Evolutionary conservation across 2,797 vertebrate genomes (phyloP).

Genomic region (Apogon hyalosoma): DNA sequence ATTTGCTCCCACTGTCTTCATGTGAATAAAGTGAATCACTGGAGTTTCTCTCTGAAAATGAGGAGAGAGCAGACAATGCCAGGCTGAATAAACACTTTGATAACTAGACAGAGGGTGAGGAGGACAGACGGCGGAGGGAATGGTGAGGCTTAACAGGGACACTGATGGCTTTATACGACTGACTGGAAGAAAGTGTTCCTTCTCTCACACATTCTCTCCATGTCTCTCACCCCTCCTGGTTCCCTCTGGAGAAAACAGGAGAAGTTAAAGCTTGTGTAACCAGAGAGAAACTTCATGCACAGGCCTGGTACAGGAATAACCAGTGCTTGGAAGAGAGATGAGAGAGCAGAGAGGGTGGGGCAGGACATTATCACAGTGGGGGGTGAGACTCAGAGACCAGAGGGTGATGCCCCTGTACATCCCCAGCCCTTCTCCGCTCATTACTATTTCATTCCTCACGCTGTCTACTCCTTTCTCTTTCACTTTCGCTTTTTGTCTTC

Average conservation of each 20-base stretch:
- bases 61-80: constrained; percentile 73
- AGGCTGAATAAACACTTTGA: constrained; percentile 78
- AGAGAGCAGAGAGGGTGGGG: constrained; percentile 36
- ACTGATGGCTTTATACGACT: constrained; percentile 75
- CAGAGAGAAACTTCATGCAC: constrained; percentile 7
- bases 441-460: constrained; percentile 73
- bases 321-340: neutral
- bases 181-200: constrained; percentile 69
- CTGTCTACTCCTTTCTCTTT: constrained; percentile 48
- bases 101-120: constrained; percentile 75
- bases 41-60: constrained; percentile 60
- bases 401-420: constrained; percentile 41
- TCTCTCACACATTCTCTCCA: constrained; percentile 55
- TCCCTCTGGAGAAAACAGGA: constrained; percentile 50
- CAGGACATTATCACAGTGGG: constrained; percentile 71
- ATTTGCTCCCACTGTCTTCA: constrained; percentile 70
- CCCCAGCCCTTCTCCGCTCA: constrained; percentile 67
- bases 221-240: constrained; percentile 66
- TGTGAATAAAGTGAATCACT: constrained; percentile 65
- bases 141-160: constrained; percentile 66
- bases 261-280: constrained; percentile 29
- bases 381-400: constrained; percentile 33
- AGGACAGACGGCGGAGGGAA: constrained; percentile 72
- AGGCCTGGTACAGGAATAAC: neutral
- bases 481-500: constrained; percentile 38